Evolutionary conservation across 2,888 invertebrate species (phyloP), one percentile per base, ranked within the genome.

Genomic region (Eupithecia vulgata): DNA sequence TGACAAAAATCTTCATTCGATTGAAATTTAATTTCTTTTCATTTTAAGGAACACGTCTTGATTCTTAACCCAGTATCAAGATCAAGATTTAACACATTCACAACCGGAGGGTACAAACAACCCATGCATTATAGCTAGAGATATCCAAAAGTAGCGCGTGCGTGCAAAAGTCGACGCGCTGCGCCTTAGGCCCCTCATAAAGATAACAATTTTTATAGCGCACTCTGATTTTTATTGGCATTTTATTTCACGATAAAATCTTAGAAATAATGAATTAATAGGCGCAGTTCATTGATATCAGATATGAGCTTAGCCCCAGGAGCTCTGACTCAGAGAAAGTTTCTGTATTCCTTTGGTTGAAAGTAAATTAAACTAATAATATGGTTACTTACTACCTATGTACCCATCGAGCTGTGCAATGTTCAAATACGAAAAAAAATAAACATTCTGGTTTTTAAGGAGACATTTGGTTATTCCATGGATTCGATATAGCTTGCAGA

Each of bases 141-240:
- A 40, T n/a, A 37, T 37, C 21, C 35, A 40, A 40, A 65, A 40
- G 62, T 65, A 65, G 65, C 40, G 40, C 65, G 64, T 37, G 64
- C 64, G 40, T 65, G 65, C 65, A 67, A 10, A 67, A 67, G 67
- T n/a, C 30, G 67, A 42, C 34, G n/a, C 30, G 40, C 62, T 40
- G 64, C 25, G 75, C 72, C 72, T 66, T 42, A 74, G 75, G 73
- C 70, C 40, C 25, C 45, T 73, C 69, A 76, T 75, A 70, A 75
- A 76, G 73, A 76, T 76, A 75, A 70, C 61, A n/a, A 52, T 74
- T 78, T 52, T 76, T 76, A 76, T 68, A 61, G 67, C 72, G 71
- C 67, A 66, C 71, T 76, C 79, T 67, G 73, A 77, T 76, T 79
- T 78, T 78, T 76, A 76, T 76, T 64, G 78, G 72, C 69, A 68